phyloP scores from a whole-genome alignment of 1,140 invertebrate species.

The Zaprionus kolodkinae region DNA sequence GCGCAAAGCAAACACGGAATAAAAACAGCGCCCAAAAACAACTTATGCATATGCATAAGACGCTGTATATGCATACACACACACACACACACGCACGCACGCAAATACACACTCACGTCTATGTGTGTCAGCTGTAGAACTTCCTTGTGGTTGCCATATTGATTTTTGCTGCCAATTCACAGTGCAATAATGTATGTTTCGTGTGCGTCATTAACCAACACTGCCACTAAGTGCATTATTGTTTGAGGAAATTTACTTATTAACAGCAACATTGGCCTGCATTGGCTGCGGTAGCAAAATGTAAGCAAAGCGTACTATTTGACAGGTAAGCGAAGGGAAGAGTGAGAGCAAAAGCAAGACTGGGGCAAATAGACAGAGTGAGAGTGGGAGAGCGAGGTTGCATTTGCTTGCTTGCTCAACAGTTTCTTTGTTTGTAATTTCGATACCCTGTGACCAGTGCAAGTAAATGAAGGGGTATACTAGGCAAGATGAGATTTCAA shows the following conservation, averaged over 20 bases:
- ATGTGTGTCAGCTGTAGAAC: slow-evolving; percentile 18
- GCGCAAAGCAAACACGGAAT: slow-evolving; percentile 17
- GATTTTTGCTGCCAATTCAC: slow-evolving; percentile 37
- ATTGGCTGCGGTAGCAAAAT: slow-evolving; percentile 3
- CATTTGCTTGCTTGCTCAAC: slow-evolving; percentile 26
- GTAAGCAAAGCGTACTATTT: background rate
- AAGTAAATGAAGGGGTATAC: background rate
- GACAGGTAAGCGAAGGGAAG: background rate
- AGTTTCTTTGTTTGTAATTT: slow-evolving; percentile 45
- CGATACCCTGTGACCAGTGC: slow-evolving; percentile 9
- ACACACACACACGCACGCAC: background rate
- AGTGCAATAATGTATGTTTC: slow-evolving; percentile 29
- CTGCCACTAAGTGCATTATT: slow-evolving; percentile 10
- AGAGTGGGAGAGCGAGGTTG: slow-evolving; percentile 4
- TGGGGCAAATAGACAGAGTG: background rate
- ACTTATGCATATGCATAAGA: slow-evolving; percentile 2
- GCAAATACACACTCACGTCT: background rate
- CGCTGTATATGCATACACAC: background rate
- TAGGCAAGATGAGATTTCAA: background rate
- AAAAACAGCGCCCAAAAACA: slow-evolving; percentile 12
- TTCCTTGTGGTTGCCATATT: slow-evolving; percentile 23
- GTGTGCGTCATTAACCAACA: slow-evolving; percentile 36
- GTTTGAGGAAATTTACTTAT: slow-evolving; percentile 13
- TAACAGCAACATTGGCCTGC: slow-evolving; percentile 16
- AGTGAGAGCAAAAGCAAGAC: background rate